Conservation (phyloP, 2,797 vertebrate species). For the Tiaroga cobitis region DNA sequence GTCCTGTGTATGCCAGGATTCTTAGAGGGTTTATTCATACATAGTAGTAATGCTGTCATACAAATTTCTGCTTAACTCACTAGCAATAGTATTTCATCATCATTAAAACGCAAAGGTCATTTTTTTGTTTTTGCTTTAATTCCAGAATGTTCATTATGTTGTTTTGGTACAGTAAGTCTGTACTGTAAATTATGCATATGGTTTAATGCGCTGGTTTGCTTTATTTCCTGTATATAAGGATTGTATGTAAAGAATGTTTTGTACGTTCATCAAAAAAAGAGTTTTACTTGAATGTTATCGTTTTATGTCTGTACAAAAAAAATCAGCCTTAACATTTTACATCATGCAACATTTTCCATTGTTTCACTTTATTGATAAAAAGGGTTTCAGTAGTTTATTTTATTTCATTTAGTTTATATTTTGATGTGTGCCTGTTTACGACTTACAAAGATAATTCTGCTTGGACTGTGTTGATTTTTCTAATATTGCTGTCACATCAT, state of each 20-base stretch:
- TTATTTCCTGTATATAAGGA: constrained; percentile 41
- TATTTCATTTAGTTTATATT: not conserved
- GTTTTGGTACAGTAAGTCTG: constrained; percentile 22
- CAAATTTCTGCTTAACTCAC: not conserved
- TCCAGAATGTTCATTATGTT: not conserved
- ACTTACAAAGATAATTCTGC: constrained; percentile 38
- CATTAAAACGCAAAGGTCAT: not conserved
- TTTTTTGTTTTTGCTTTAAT: not conserved
- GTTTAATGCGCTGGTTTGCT: constrained; percentile 8
- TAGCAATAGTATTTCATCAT: constrained; percentile 33
- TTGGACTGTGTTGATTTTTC: constrained; percentile 39
- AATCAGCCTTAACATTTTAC: constrained; percentile 40
- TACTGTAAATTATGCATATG: constrained; percentile 38
- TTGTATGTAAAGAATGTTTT: constrained; percentile 50
- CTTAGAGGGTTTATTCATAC: constrained; percentile 41
- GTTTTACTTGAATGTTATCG: constrained; percentile 43
- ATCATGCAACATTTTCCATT: not conserved
- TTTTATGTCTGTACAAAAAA: constrained; percentile 36
- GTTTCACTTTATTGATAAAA: constrained; percentile 1
- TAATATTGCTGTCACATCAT: constrained; percentile 31
- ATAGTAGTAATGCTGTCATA: constrained; percentile 23
- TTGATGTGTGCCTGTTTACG: constrained; percentile 46
- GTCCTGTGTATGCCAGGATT: constrained; percentile 21
- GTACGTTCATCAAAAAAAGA: constrained; percentile 20
- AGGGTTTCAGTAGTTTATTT: constrained; percentile 37